A percentile compares a stretch with the other conserved stretches of the same genome.
These are phyloP conservation scores for Eurytoma californica DNA, from an alignment of 2,888 invertebrate species.

Conservation along the genomic window DNA sequence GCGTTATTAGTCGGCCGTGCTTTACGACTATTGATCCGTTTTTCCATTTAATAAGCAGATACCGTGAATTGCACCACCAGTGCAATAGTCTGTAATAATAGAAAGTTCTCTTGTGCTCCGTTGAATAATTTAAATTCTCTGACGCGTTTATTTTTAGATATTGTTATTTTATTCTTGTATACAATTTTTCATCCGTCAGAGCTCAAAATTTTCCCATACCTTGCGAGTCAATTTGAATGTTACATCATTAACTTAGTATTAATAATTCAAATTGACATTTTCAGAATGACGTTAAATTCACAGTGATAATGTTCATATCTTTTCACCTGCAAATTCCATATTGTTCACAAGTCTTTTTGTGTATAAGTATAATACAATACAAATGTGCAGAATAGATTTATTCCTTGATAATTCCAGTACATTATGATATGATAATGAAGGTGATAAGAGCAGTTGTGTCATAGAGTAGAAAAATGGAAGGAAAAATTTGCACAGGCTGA, in stretches of 20 bases:
- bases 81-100: conserved; percentile 26
- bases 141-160: no score
- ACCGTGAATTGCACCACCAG: conserved; percentile 19
- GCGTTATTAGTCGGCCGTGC: conserved; percentile 6
- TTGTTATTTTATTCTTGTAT: no score
- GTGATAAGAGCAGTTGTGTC: conserved; percentile 12
- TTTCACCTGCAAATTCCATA: conserved; percentile 1
- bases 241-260: no score
- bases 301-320: neutral
- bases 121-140: no score
- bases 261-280: no score
- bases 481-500: neutral
- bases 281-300: neutral
- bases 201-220: no score
- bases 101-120: conserved; percentile 2
- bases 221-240: no score
- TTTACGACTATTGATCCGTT: conserved; percentile 41
- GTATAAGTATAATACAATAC: neutral
- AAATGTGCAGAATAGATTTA: neutral
- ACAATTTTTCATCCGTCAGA: no score
- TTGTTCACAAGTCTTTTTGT: neutral
- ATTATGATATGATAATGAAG: neutral
- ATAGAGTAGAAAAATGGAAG: neutral
- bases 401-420: neutral
- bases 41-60: conserved; percentile 17